Evolutionary conservation across 2,888 invertebrate species (phyloP), one percentile per base, ranked within the genome.

Genomic region (Brachyptera risi): DNA sequence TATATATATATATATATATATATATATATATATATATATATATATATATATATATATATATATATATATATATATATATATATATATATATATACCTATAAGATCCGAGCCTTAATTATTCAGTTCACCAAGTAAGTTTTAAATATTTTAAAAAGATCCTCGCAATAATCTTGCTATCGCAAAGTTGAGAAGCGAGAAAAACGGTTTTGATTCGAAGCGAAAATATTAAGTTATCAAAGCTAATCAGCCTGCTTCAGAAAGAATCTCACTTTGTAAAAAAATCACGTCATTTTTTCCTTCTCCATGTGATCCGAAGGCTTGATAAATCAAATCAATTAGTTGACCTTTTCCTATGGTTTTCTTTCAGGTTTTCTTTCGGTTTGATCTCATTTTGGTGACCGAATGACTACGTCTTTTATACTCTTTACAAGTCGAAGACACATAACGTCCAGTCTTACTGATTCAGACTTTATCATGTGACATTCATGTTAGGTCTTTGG

Each of bases 281-380:
- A 21, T 54, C 54, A 54, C 54, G 54, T 54, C 54, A 54, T 17
- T 35, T 54, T 54, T 54, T 54, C 21, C 21, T 19, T 7, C 21
- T 37, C 54, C 24, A 21, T 47, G 23, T 23, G 47, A 35, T 31
- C 35, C 21, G 37, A 37, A 54, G 37, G 19, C 54, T 37, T 37
- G 54, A 54, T 54, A 54, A 54, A 54, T 54, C 54, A 54, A 54
- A 54, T 54, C 54, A 54, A 54, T 54, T 54, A 54, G 54, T 54
- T 54, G 54, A 54, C 54, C 54, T 54, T 54, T 54, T 54, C 11
- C 35, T 35, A 21, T 47, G 47, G 47, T 23, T 31, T 54, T n/a
- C n/a, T n/a, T n/a, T 17, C 9, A 44, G 44, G 19, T 19, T n/a
- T n/a, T n/a, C n/a, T n/a, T n/a, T 35, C 37, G 31, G 35, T 54